Evolutionary conservation across 1,140 invertebrate species (phyloP).

Genomic region (Samia ricini): DNA sequence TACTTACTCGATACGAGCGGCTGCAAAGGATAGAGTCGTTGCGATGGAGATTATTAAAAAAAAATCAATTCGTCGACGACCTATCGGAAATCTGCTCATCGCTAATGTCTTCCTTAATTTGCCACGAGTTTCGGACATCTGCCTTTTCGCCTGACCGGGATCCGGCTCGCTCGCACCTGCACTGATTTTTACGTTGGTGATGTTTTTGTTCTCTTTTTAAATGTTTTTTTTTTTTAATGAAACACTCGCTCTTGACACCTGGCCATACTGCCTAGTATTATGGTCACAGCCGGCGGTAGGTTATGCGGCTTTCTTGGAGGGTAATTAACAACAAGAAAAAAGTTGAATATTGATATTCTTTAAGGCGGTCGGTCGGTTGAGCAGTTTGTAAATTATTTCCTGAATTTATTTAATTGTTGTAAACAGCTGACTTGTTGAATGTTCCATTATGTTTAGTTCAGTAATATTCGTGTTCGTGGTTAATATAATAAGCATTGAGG

Average conservation of each 20-base stretch:
- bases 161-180: conserved; percentile 49
- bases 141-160: conserved; percentile 58
- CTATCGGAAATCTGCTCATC: not conserved
- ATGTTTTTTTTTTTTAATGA: conserved; percentile 18
- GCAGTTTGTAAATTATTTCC: conserved; percentile 21
- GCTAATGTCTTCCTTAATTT: conserved; percentile 32
- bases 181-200: conserved; percentile 62
- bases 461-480: not conserved
- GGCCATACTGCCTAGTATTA: conserved; percentile 53
- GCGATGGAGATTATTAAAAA: not conserved
- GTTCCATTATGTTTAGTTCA: not conserved
- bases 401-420: conserved; percentile 24
- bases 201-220: conserved; percentile 36
- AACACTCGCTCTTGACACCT: conserved; percentile 56
- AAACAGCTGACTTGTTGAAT: not conserved
- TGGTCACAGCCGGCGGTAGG: conserved; percentile 43
- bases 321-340: conserved; percentile 24
- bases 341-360: conserved; percentile 20
- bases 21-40: not conserved
- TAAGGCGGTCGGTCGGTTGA: conserved; percentile 7
- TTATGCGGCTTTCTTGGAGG: conserved; percentile 23
- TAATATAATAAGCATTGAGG: too few relatives aligned
- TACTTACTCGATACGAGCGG: too few relatives aligned
- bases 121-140: conserved; percentile 47
- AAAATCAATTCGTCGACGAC: not conserved